Evolutionary conservation across 2,888 invertebrate genomes (phyloP).

Genomic region (Drosophila quinaria): DNA sequence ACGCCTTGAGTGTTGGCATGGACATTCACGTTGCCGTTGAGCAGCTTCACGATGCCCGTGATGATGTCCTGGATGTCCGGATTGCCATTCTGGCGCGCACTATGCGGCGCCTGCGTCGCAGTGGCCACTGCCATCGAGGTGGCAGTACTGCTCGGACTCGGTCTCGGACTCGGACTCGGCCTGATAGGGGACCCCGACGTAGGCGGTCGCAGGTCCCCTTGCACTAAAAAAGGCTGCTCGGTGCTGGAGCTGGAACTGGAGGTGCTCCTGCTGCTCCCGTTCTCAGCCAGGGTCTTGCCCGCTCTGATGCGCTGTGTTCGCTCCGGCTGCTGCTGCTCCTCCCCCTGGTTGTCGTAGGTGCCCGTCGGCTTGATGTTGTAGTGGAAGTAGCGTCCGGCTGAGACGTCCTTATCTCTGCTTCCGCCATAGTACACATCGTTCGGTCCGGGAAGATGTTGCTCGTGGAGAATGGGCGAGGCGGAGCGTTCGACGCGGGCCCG

Average conservation of each 20-base stretch:
- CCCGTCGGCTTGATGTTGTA: constrained; percentile 85
- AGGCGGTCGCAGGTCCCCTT: constrained; percentile 85
- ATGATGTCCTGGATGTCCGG: constrained; percentile 96
- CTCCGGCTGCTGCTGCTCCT: constrained; percentile 69
- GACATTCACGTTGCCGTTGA: constrained; percentile 95
- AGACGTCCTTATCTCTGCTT: constrained; percentile 68
- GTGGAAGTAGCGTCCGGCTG: constrained; percentile 84
- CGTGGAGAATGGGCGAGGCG: constrained; percentile 87
- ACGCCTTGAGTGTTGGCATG: constrained; percentile 90
- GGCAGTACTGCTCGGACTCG: constrained; percentile 83
- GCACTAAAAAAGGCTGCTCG: constrained; percentile 85
- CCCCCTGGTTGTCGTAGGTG: constrained; percentile 63
- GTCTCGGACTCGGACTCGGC: constrained; percentile 83
- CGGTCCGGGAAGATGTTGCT: constrained; percentile 83
- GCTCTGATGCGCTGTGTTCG: constrained; percentile 79
- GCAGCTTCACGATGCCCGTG: constrained; percentile 94
- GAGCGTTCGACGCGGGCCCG: constrained; percentile 87
- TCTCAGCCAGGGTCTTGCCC: constrained; percentile 75
- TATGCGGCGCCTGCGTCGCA: constrained; percentile 79
- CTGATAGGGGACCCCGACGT: constrained; percentile 85
- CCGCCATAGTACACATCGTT: constrained; percentile 80
- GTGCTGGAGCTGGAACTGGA: constrained; percentile 35
- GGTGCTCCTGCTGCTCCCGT: constrained; percentile 19
- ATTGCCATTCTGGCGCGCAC: constrained; percentile 87
- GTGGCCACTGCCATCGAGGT: constrained; percentile 79